phyloP scores from a whole-genome alignment of 2,888 invertebrate genomes.

The Nowickia ferox region DNA sequence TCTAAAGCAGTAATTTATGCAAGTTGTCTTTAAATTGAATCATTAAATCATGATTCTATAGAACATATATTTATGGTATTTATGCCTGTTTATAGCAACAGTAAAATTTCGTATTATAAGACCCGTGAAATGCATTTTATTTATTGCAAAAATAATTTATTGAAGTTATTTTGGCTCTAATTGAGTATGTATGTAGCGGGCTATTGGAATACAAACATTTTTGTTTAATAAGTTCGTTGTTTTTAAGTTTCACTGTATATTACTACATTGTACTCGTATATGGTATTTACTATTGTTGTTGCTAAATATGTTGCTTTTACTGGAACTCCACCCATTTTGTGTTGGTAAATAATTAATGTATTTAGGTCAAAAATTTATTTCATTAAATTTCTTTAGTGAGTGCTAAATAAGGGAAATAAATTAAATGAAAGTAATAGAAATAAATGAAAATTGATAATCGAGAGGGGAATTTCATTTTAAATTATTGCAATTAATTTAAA shows the following conservation, averaged over 20 bases:
- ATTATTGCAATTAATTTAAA: neutral
- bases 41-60: constrained; percentile 60
- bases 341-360: constrained; percentile 57
- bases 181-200: no score
- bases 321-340: constrained; percentile 40
- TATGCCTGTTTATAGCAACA: constrained; percentile 1
- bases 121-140: neutral
- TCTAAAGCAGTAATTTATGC: constrained; percentile 64
- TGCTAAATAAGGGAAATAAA: neutral
- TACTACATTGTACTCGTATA: neutral
- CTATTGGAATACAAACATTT: neutral
- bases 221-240: neutral
- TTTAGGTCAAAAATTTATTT: constrained; percentile 45
- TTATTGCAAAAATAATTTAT: neutral
- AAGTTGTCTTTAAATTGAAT: constrained; percentile 69
- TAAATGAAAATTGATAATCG: neutral
- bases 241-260: neutral
- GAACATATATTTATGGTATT: constrained; percentile 26
- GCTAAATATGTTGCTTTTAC: constrained; percentile 11
- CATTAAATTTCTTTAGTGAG: neutral
- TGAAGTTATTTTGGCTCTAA: no score
- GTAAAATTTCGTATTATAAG: neutral
- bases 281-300: neutral
- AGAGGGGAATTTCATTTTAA: neutral
- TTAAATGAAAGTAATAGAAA: neutral